Evolutionary conservation across 1,140 invertebrate species (phyloP).

Genomic region (Zaprionus taronus): DNA sequence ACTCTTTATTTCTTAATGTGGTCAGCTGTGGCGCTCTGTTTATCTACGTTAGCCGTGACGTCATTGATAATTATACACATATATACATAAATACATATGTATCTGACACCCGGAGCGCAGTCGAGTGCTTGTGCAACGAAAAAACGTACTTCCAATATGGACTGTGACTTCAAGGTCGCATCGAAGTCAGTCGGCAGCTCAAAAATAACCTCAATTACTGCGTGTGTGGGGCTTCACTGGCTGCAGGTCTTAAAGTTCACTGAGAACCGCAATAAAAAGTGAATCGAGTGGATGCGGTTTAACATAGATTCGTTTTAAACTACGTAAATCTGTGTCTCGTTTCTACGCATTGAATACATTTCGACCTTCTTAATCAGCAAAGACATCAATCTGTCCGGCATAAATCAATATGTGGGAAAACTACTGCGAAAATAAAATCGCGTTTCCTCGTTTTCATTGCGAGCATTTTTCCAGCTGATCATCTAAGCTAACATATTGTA

Average conservation of each 20-base stretch:
- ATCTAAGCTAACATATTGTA: not conserved
- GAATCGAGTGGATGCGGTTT: not conserved
- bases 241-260: conserved; percentile 10
- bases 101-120: not conserved
- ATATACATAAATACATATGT: not conserved
- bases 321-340: not conserved
- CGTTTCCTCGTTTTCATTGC: not conserved
- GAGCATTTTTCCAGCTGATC: not conserved
- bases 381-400: conserved; percentile 23
- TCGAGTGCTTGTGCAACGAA: conserved; percentile 9
- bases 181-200: conserved; percentile 1
- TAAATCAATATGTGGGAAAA: not conserved
- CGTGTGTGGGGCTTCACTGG: conserved; percentile 22
- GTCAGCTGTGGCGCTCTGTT: conserved; percentile 51
- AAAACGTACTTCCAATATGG: conserved; percentile 18
- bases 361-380: conserved; percentile 41
- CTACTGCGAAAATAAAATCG: not conserved
- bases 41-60: conserved; percentile 56
- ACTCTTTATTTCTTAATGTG: not conserved
- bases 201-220: conserved; percentile 39
- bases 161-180: conserved; percentile 40
- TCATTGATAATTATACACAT: conserved; percentile 51
- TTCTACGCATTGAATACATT: conserved; percentile 9
- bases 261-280: not conserved
- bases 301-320: not conserved